Evolutionary conservation across 2,113 vertebrate genomes (phyloP).

Genomic region (Lagenorhynchus albirostris): DNA sequence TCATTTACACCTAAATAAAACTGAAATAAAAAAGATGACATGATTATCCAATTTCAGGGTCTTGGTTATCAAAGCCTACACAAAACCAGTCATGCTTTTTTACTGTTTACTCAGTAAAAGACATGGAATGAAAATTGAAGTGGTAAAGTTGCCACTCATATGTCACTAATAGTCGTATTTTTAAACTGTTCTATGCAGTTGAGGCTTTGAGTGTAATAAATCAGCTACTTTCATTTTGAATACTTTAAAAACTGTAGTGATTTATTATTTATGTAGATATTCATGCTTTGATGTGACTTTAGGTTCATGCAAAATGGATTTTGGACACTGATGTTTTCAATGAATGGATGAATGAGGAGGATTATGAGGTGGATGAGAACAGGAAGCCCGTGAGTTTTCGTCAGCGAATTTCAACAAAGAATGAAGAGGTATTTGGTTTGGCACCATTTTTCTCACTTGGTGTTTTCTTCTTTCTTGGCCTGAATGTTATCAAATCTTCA

Average conservation of each 20-base stretch:
- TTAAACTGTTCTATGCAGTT: background rate
- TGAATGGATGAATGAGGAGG: slow-evolving; percentile 99
- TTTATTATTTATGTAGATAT: background rate
- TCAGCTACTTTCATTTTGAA: background rate
- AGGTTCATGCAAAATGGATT: slow-evolving; percentile 97
- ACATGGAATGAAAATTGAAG: background rate
- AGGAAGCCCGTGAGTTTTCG: slow-evolving; percentile 92
- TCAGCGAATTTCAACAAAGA: slow-evolving; percentile 92
- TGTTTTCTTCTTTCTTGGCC: background rate
- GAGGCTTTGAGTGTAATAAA: background rate
- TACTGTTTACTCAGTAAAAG: background rate
- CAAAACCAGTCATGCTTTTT: background rate
- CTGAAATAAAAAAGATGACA: background rate
- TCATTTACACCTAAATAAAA: background rate
- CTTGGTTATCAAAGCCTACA: background rate
- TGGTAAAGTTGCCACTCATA: background rate
- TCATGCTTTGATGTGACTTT: background rate
- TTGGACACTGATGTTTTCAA: slow-evolving; percentile 95
- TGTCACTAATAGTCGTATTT: background rate
- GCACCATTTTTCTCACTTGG: background rate
- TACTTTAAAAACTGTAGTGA: background rate
- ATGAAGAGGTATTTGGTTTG: slow-evolving; percentile 89
- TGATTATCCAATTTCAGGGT: background rate
- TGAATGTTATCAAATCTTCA: background rate
- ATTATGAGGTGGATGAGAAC: slow-evolving; percentile 97